Base-by-base conservation (phyloP, 2,113 vertebrate species). In the Ceuthmochares aereus region DNA sequence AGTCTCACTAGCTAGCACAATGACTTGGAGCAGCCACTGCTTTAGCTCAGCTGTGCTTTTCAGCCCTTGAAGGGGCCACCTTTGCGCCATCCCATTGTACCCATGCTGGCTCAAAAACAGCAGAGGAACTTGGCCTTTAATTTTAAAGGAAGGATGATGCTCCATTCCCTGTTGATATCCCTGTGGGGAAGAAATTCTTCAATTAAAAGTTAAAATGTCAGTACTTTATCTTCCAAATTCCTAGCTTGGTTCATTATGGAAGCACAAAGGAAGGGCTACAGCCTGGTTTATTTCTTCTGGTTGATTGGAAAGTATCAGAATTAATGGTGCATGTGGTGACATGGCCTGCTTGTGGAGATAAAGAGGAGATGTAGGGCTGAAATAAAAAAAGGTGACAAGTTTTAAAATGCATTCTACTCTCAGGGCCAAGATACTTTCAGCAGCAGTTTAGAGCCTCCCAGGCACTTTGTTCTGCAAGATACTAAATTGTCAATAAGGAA, bases 271-370 rank as follows among this genome's bases (percentile, higher is more conserved):
- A 89, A 91, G 58, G 80, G 34, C 74, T 87, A 32, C 40, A 81
- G 68, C 21, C 59, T 63, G 23, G 40, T 77, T 88, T 91, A 47
- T 94, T 95, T 89, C 68, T 96, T 84, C 68, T 81, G 67, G 89
- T 89, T 77, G 56, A 82, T 86, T 95, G 93, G 89, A 75, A 95
- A 94, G 70, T 42, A 42, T 30, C 58, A 63, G 63, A 85, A 94
- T 97, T 95, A 95, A 96, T 95, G 85, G 54, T 63, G 82, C 87
- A 58, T 95, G 42, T 89, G 67, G 76, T 92, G 94, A 75, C 76
- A 51, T 26, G 64, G 55, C 12, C 85, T 93, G 45, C 54, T 78
- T 51, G 26, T 66, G 56, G 73, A 80, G 85, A 84, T 92, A 84
- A 85, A 79, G 37, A 63, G 55, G 36, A 94, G 75, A 90, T 62